Percentiles rank a stretch among this genome's conserved stretches.
These are phyloP conservation scores for Toxonevra muliebris DNA, from an alignment of 2,888 invertebrate genomes.

Conservation along the genomic window DNA sequence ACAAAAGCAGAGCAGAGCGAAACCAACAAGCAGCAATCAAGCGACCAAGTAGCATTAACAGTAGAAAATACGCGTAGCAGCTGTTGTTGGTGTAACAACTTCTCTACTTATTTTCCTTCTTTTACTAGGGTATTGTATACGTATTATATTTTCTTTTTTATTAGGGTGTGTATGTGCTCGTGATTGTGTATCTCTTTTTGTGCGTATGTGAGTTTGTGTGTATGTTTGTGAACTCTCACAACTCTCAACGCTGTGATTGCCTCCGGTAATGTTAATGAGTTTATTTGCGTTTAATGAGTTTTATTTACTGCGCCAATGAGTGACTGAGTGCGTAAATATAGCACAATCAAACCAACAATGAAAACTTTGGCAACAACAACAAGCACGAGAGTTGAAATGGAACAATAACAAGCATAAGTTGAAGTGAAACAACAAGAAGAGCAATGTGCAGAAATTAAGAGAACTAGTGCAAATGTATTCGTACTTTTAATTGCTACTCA, in stretches of 20 bases:
- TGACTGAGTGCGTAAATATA: background rate
- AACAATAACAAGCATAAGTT: too few species aligned
- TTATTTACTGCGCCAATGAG: slow-evolving; percentile 10
- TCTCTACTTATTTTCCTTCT: background rate
- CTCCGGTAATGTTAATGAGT: slow-evolving; percentile 6
- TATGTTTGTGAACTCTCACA: too few species aligned
- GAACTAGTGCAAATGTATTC: too few species aligned
- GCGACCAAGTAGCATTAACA: background rate
- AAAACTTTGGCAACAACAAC: too few species aligned
- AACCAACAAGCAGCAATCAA: background rate
- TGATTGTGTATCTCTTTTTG: too few species aligned
- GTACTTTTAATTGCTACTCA: slow-evolving; percentile 12
- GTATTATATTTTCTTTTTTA: too few species aligned
- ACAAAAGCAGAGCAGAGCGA: slow-evolving; percentile 1
- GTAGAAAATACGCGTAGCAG: slow-evolving; percentile 4
- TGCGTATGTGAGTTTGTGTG: background rate
- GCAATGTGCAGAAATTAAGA: too few species aligned
- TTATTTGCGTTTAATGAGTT: slow-evolving; percentile 25
- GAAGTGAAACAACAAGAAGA: too few species aligned
- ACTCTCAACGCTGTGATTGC: background rate
- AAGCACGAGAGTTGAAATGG: too few species aligned
- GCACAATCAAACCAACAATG: too few species aligned
- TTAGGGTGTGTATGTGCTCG: too few species aligned
- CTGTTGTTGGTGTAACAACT: background rate
- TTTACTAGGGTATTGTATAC: background rate